These are phyloP conservation scores for Ethmia dodecea DNA, from an alignment of 2,888 invertebrate species.

Conservation along the genomic window DNA sequence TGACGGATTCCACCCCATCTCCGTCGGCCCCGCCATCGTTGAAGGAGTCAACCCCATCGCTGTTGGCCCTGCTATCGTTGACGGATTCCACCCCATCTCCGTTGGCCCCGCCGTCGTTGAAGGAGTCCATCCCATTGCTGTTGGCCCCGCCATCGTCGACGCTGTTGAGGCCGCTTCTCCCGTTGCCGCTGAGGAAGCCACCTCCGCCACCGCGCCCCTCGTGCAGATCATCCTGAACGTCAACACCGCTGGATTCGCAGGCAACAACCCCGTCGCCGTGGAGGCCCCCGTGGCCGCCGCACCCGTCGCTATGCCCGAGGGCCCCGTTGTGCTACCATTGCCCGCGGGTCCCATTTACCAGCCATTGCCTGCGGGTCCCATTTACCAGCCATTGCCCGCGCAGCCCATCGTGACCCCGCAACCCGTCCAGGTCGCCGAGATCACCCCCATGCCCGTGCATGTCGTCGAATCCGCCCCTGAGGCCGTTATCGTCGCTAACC, in stretches of 20 bases:
- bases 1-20: slow-evolving; percentile 7
- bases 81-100: slow-evolving; percentile 10
- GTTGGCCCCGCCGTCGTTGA: slow-evolving; percentile 15
- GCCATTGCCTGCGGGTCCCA: background rate
- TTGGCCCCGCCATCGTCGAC: slow-evolving; percentile 6
- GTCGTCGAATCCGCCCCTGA: background rate
- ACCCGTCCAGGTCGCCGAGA: slow-evolving; percentile 9
- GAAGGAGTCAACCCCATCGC: slow-evolving; percentile 10
- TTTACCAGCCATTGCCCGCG: no score
- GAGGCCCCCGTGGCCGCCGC: background rate
- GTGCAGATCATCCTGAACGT: slow-evolving; percentile 29
- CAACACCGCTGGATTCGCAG: slow-evolving; percentile 9
- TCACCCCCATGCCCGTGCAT: background rate
- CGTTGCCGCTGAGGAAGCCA: slow-evolving; percentile 24
- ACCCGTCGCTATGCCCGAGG: no score
- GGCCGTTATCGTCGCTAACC: slow-evolving; percentile 8
- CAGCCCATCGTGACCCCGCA: background rate
- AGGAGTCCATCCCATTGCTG: slow-evolving; percentile 4
- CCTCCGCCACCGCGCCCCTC: slow-evolving; percentile 18
- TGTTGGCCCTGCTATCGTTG: slow-evolving; percentile 17
- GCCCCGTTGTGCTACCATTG: no score
- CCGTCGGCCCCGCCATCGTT: slow-evolving; percentile 11
- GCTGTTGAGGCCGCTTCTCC: slow-evolving; percentile 18
- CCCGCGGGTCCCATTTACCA: background rate
- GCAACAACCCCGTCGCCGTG: slow-evolving; percentile 6